Percentiles rank a stretch among this genome's conserved stretches.
phyloP scores from a whole-genome alignment of 2,888 invertebrate species.

The Agrilus biguttatus region DNA sequence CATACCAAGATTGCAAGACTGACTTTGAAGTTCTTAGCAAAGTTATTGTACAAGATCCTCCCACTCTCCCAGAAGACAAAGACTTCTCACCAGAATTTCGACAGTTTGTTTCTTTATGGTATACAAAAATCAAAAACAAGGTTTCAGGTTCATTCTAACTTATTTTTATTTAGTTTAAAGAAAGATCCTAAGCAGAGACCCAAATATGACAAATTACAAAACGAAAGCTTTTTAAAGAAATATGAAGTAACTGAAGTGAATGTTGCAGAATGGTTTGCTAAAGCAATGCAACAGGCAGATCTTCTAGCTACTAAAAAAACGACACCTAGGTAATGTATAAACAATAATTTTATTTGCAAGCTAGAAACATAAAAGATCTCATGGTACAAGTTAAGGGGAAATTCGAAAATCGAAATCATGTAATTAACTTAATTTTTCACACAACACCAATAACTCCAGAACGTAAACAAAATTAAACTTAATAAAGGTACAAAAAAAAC shows the following conservation, averaged over 20 bases:
- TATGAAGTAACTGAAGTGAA: conserved; percentile 58
- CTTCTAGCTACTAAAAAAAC: conserved; percentile 26
- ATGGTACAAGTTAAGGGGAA: no score
- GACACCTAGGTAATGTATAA: conserved; percentile 28
- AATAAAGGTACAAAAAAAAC: no score
- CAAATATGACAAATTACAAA: conserved; percentile 82
- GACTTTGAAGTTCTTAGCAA: conserved; percentile 95
- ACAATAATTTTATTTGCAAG: not conserved
- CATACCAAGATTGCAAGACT: conserved; percentile 86
- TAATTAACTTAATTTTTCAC: no score
- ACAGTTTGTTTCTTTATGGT: conserved; percentile 85
- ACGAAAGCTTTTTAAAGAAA: conserved; percentile 74
- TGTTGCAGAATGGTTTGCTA: conserved; percentile 75
- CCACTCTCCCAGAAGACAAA: conserved; percentile 61
- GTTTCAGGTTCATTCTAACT: conserved; percentile 1
- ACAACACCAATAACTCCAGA: no score
- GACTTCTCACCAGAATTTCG: conserved; percentile 77
- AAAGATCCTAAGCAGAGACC: conserved; percentile 89
- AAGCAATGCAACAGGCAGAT: conserved; percentile 38
- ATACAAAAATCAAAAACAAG: conserved; percentile 12
- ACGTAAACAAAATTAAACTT: no score
- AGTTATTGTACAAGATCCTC: conserved; percentile 79
- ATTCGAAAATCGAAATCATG: no score
- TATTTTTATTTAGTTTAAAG: conserved; percentile 53
- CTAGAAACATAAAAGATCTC: not conserved